These are phyloP conservation scores for Callyntrura guangdongensis DNA, from an alignment of 2,888 invertebrate species.

Conservation along the genomic window DNA sequence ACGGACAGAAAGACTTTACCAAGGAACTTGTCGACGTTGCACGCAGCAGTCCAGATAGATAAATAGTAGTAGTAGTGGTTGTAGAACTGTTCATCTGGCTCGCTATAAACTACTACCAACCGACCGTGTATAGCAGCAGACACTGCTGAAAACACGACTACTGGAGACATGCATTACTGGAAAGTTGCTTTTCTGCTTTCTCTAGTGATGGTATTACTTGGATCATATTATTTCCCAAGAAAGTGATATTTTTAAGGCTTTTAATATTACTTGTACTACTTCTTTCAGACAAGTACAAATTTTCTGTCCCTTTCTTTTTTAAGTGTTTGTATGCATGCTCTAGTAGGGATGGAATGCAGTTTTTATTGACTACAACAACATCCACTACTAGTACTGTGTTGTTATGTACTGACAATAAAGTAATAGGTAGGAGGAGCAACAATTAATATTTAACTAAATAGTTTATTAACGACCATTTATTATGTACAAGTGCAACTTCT, in stretches of 20 bases:
- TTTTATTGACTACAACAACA: conserved; percentile 51
- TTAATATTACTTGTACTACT: conserved; percentile 46
- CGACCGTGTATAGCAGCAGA: not conserved
- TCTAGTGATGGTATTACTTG: conserved; percentile 7
- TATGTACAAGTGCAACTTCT: no score
- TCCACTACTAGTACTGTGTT: not conserved
- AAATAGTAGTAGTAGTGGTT: not conserved
- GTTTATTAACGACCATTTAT: no score
- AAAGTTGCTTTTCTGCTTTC: conserved; percentile 10
- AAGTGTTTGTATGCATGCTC: conserved; percentile 28
- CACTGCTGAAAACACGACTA: not conserved
- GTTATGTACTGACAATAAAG: no score
- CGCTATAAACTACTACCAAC: not conserved
- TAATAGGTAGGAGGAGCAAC: no score
- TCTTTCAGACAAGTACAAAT: conserved; percentile 37
- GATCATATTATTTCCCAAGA: conserved; percentile 44
- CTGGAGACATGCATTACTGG: not conserved
- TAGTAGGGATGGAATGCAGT: conserved; percentile 5
- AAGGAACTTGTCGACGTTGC: conserved; percentile 58
- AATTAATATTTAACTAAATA: no score
- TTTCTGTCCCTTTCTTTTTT: conserved; percentile 11
- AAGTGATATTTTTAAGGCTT: conserved; percentile 58
- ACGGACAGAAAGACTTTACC: conserved; percentile 55
- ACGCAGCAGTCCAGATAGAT: not conserved
- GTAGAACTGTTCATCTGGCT: not conserved